Conservation (phyloP, 92 coral and sea anemone genomes). For the Metridium senile region DNA sequence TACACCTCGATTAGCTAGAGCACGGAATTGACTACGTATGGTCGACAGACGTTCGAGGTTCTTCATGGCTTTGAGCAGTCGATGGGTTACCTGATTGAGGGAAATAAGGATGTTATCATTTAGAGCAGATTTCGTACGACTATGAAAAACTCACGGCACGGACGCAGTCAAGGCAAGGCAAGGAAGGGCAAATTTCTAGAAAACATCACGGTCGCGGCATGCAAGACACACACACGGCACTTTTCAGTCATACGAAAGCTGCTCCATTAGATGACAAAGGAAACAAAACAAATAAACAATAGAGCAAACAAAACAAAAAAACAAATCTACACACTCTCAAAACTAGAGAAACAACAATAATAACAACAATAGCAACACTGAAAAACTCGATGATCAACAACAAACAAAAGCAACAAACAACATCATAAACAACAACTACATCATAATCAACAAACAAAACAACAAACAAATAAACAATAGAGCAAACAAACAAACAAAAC, state of each 20-base stretch:
- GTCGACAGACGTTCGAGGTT: constrained; percentile 78
- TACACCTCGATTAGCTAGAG: constrained; percentile 85
- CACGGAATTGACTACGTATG: constrained; percentile 75
- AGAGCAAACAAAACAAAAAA: neutral
- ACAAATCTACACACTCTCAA: neutral
- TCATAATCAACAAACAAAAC: neutral
- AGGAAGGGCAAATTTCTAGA: neutral
- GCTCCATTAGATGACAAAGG: neutral
- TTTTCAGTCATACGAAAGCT: no score
- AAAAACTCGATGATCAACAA: neutral
- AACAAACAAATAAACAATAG: neutral
- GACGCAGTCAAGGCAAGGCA: no score
- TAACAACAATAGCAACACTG: no score
- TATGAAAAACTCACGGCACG: no score
- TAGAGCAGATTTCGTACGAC: no score
- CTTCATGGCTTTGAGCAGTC: constrained; percentile 73
- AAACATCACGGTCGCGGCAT: neutral
- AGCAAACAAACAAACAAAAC: neutral
- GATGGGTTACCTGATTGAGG: constrained; percentile 72
- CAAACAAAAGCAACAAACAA: constrained; percentile 1
- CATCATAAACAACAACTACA: neutral
- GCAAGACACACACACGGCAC: no score
- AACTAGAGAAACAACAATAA: neutral
- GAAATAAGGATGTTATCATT: neutral
- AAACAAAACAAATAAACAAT: neutral